Evolutionary conservation across 2,797 vertebrate genomes (phyloP).

Genomic region (Limosa lapponica): DNA sequence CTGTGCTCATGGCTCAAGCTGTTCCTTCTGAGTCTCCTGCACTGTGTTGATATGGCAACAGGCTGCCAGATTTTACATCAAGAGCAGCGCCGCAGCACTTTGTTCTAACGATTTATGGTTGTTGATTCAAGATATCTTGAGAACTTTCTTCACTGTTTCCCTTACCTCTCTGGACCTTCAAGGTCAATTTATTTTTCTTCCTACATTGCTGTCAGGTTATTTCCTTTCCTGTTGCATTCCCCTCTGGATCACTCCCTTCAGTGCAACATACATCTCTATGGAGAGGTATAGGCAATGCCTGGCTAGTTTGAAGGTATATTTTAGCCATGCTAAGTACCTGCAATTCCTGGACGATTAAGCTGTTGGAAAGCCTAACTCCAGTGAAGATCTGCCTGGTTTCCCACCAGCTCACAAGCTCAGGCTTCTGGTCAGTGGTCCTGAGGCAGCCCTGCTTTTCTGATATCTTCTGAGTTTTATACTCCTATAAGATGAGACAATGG

Average conservation of each 20-base stretch:
- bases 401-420: not conserved
- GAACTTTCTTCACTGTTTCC: not conserved
- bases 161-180: not conserved
- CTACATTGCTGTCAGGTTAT: not conserved
- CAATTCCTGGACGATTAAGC: not conserved
- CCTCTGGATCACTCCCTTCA: not conserved
- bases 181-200: not conserved
- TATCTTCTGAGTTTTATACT: not conserved
- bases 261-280: not conserved
- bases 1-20: not conserved
- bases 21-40: not conserved
- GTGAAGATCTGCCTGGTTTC: not conserved
- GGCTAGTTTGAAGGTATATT: not conserved
- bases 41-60: conserved; percentile 21
- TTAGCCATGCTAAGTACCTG: not conserved
- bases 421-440: not conserved
- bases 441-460: not conserved
- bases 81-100: not conserved
- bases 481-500: no score
- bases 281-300: not conserved
- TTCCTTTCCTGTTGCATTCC: not conserved
- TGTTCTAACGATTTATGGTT: not conserved
- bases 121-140: not conserved
- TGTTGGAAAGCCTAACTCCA: not conserved
- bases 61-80: not conserved